phyloP scores from a whole-genome alignment of 2,888 invertebrate genomes.

The Chloroclystis v-ata region DNA sequence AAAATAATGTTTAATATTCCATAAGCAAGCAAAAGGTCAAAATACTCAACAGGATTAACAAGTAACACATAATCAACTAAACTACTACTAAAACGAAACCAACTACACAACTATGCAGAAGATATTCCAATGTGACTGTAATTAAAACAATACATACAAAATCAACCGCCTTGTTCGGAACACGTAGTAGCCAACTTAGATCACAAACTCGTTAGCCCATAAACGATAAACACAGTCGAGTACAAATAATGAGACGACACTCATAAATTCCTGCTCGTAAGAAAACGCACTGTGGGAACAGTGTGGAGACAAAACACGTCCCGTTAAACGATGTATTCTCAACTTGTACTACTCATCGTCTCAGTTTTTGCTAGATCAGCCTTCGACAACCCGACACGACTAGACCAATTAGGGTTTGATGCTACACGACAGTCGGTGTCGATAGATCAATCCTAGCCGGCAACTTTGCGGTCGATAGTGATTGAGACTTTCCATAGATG shows the following conservation, averaged over 20 bases:
- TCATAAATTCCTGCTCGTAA: slow-evolving; percentile 13
- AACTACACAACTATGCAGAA: too few species aligned
- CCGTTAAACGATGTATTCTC: slow-evolving; percentile 31
- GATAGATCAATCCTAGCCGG: too few species aligned
- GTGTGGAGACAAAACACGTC: slow-evolving; percentile 20
- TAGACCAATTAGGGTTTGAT: slow-evolving; percentile 1
- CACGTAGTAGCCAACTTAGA: slow-evolving; percentile 4
- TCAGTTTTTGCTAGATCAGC: slow-evolving; percentile 13
- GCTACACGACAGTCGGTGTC: background rate
- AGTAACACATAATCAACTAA: too few species aligned
- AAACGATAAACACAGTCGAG: slow-evolving; percentile 8
- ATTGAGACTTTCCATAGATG: too few species aligned
- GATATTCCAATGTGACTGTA: too few species aligned
- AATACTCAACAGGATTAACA: background rate
- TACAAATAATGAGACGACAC: slow-evolving; percentile 9
- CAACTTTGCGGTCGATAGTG: too few species aligned
- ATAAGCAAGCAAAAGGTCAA: background rate
- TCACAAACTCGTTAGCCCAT: slow-evolving; percentile 2
- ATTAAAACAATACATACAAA: background rate
- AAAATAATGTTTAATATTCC: too few species aligned
- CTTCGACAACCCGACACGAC: slow-evolving; percentile 16
- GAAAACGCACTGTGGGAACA: slow-evolving; percentile 28
- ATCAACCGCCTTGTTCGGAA: background rate
- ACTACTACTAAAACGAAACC: too few species aligned
- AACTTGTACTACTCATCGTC: slow-evolving; percentile 16